Evolutionary conservation across 92 coral and sea anemone species (phyloP), one percentile per base, ranked within the genome.

Genomic region (Umimayanthus chanpuru): DNA sequence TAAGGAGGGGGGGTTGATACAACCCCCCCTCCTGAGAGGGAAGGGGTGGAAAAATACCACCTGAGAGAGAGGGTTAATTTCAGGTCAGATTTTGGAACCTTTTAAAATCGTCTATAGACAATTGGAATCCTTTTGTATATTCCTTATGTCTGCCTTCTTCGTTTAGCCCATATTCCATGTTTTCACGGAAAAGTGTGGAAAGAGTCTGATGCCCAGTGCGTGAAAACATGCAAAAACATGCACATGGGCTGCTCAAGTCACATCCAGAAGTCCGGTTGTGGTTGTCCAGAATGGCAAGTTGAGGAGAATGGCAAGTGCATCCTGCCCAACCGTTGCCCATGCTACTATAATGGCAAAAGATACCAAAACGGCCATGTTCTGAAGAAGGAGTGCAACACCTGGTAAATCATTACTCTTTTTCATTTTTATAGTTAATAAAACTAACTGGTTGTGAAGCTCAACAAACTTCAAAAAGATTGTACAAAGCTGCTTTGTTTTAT

Each of bases 121-220:
- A 2, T 0, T 32, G 36, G 1, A 32, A 32, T 32, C 36, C 36
- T 32, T 32, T 32, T 32, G 36, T 32, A 32, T 32, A 32, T 0
- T 32, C 36, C 36, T 32, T 32, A 32, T 32, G 36, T 38, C 15
- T 38, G 26, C n/a, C 29, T 81, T 25, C 9, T 32, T 14, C n/a
- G 29, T 70, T 49, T 55, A 77, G 53, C 81, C 82, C 81, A 80
- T 30, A 50, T 79, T 38, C 64, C 70, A 53, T 89, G 91, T 82
- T 86, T 86, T 43, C 55, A 73, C 41, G 91, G 91, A 23, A 85
- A 89, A 89, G 82, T 81, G n/a, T 89, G 86, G 87, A 86, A 73
- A n/a, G 47, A 79, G 2, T 89, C 87, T 81, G 91, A 88, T 14
- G 85, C 84, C 25, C 71, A 89, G 39, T 89, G 91, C 47, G 88